Base-by-base conservation (phyloP, 2,888 invertebrate species). In the Belgica antarctica region DNA sequence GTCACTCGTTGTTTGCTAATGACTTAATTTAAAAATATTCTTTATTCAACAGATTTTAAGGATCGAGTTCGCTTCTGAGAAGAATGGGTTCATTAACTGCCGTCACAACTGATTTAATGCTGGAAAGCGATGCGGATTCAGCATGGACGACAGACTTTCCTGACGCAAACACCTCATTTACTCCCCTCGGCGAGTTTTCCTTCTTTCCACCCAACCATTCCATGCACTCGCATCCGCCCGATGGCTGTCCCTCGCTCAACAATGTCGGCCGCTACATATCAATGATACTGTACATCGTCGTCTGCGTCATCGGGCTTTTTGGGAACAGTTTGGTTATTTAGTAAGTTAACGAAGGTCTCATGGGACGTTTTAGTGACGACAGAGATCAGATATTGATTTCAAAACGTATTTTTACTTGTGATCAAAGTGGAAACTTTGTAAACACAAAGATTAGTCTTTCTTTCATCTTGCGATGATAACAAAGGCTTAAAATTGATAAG, bases 301-400 rank as follows among this genome's bases (percentile, higher is more conserved):
- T 95, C 4, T 94, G 92, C 78, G 83, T 94, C 28, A 86, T 93
- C 12, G 95, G 95, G 0, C 83, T 95, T 0, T 86, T 92, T 19
- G 95, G 94, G 31, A 95, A 95, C 80, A 90, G 92, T 0, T 82
- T 95, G 65, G 95, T 95, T 73, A 94, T 94, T 75, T 94, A 94
- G 66, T 66, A 47, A 17, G 66, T 66, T n/a, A 4, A 62, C 12
- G 27, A 15, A 27, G 7, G 5, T 31, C 34, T 31, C 12, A 8
- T n/a, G n/a, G n/a, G n/a, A n/a, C n/a, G n/a, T n/a, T n/a, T n/a
- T n/a, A n/a, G n/a, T n/a, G n/a, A n/a, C n/a, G n/a, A n/a, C n/a
- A n/a, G n/a, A n/a, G n/a, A n/a, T n/a, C n/a, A n/a, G n/a, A n/a
- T n/a, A n/a, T n/a, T n/a, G n/a, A n/a, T n/a, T n/a, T n/a, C n/a